These are phyloP conservation scores for Drosophila testacea DNA, from an alignment of 2,888 invertebrate species.

Conservation along the genomic window DNA sequence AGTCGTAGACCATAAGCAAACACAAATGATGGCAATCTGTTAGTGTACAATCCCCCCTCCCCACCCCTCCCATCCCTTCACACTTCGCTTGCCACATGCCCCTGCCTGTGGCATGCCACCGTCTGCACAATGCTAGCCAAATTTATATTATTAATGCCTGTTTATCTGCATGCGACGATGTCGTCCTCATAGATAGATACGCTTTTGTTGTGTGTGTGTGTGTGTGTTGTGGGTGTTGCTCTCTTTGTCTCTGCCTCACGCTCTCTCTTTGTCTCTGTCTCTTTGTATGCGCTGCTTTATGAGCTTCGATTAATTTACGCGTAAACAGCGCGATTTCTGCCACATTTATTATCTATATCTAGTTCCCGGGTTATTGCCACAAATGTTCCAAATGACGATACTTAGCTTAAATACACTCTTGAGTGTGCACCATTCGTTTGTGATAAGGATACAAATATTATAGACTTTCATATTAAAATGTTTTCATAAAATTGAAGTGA, in stretches of 20 bases:
- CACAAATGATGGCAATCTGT: conserved; percentile 76
- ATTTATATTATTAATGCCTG: conserved; percentile 74
- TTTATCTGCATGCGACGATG: conserved; percentile 72
- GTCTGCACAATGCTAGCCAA: conserved; percentile 50
- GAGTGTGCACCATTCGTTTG: background rate
- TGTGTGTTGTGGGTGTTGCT: conserved; percentile 8
- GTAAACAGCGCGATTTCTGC: conserved; percentile 52
- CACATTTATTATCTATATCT: conserved; percentile 26
- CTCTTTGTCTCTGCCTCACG: conserved; percentile 5
- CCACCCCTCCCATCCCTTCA: background rate
- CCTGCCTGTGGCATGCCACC: conserved; percentile 16
- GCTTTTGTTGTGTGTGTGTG: background rate
- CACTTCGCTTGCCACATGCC: background rate
- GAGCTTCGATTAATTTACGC: conserved; percentile 75
- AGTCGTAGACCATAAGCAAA: conserved; percentile 55
- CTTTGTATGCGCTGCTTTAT: conserved; percentile 69
- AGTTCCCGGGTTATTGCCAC: background rate
- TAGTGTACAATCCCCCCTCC: conserved; percentile 17
- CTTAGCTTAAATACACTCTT: background rate
- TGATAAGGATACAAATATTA: background rate
- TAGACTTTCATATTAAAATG: background rate
- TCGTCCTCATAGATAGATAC: conserved; percentile 39
- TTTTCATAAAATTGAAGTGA: too few relatives aligned
- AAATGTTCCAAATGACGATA: conserved; percentile 1
- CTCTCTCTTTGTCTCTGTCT: conserved; percentile 38